Evolutionary conservation across 2,113 vertebrate genomes (phyloP).

Genomic region (Oryzias woworae): DNA sequence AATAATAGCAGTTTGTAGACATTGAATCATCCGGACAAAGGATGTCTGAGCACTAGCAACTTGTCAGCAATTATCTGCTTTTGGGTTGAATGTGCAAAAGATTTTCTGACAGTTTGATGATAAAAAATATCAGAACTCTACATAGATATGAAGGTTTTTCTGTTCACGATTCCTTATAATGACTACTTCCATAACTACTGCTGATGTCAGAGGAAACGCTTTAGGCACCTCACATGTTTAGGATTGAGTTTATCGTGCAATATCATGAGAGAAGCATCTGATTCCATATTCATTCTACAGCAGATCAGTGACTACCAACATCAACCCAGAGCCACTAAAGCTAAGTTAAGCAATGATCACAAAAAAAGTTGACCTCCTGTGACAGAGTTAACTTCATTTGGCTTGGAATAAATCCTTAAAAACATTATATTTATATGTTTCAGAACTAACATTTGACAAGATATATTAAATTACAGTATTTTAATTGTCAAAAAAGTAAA

Average conservation of each 20-base stretch:
- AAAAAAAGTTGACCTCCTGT: conserved; percentile 16
- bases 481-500: no score
- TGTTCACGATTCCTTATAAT: background rate
- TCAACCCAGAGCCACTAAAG: background rate
- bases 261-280: background rate
- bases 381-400: background rate
- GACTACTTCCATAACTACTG: background rate
- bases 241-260: background rate
- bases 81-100: background rate
- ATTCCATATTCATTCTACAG: conserved; percentile 15
- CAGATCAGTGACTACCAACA: background rate
- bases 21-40: conserved; percentile 41
- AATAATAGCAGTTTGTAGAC: conserved; percentile 49
- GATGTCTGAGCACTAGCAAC: conserved; percentile 17
- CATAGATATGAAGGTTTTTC: background rate
- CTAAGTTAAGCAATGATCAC: conserved; percentile 4
- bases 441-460: no score
- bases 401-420: background rate
- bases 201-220: background rate
- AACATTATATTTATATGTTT: background rate
- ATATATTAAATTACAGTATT: no score
- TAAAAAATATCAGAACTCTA: background rate
- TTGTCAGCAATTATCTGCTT: conserved; percentile 16
- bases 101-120: conserved; percentile 4
- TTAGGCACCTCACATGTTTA: background rate